Evolutionary conservation across 2,797 vertebrate genomes (phyloP).

Genomic region (Phoebastria nigripes): DNA sequence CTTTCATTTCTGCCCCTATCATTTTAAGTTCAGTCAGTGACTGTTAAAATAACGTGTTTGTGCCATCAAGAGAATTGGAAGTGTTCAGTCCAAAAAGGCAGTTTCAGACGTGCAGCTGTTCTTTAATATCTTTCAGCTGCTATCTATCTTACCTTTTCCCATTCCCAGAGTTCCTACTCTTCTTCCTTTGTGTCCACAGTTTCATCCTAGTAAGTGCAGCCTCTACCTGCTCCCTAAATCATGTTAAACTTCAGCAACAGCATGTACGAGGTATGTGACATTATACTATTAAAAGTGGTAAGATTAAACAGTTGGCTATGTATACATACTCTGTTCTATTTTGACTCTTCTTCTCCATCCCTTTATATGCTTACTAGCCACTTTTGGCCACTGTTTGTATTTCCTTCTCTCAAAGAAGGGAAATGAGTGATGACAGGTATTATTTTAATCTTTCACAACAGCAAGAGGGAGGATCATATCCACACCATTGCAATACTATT

Average conservation of each 20-base stretch:
- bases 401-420: not conserved
- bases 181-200: not conserved
- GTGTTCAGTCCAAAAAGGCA: not conserved
- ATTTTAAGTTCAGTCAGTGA: not conserved
- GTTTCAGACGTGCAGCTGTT: not conserved
- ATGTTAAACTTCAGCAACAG: not conserved
- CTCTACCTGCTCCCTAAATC: not conserved
- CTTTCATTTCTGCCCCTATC: not conserved
- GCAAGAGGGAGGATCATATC: not conserved
- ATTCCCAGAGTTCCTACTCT: not conserved
- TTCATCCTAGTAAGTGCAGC: not conserved
- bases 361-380: not conserved
- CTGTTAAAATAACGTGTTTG: not conserved
- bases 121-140: not conserved
- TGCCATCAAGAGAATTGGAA: not conserved
- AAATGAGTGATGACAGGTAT: not conserved
- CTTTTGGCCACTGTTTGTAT: not conserved
- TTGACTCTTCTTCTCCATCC: not conserved
- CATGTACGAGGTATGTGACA: not conserved
- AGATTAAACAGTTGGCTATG: accelerated
- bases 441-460: not conserved
- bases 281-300: not conserved
- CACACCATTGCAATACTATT: not conserved
- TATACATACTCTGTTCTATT: not conserved
- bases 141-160: not conserved